Evolutionary conservation across 2,888 invertebrate genomes (phyloP).

Genomic region (Rhingia campestris): DNA sequence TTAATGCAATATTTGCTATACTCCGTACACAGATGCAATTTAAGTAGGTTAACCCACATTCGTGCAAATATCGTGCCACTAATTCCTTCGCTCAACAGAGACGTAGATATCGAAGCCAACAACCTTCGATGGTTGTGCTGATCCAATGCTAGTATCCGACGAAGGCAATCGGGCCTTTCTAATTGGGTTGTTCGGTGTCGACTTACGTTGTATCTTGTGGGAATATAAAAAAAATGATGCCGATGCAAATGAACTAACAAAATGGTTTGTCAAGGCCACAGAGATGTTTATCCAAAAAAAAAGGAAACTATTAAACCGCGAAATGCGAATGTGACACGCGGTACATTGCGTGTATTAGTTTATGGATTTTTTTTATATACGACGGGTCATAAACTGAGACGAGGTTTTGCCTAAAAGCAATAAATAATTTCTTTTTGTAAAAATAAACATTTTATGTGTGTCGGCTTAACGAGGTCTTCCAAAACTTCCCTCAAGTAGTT

Average conservation of each 20-base stretch:
- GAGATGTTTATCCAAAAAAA: constrained; percentile 43
- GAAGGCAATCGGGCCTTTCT: constrained; percentile 69
- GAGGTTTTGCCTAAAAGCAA: not conserved
- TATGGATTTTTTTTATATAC: constrained; percentile 25
- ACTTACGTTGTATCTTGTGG: constrained; percentile 72
- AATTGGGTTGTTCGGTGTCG: constrained; percentile 72
- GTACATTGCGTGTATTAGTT: constrained; percentile 48
- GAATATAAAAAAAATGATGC: constrained; percentile 59
- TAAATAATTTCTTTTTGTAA: not conserved
- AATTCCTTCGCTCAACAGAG: constrained; percentile 30
- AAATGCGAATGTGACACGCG: constrained; percentile 17
- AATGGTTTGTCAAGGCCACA: constrained; percentile 51
- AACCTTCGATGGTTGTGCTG: constrained; percentile 53
- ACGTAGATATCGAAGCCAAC: constrained; percentile 31
- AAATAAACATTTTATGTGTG: not conserved
- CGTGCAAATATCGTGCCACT: not conserved
- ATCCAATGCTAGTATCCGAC: constrained; percentile 32
- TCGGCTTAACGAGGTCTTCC: not conserved
- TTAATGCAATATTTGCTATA: constrained; percentile 37
- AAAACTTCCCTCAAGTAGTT: not conserved
- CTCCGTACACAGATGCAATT: constrained; percentile 49
- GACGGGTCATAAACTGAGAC: constrained; percentile 24
- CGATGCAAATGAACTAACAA: constrained; percentile 23
- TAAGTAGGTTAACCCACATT: constrained; percentile 33
- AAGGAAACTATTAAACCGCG: not conserved